Conservation (phyloP, 2,113 vertebrate genomes). For the Capreolus pygargus region DNA sequence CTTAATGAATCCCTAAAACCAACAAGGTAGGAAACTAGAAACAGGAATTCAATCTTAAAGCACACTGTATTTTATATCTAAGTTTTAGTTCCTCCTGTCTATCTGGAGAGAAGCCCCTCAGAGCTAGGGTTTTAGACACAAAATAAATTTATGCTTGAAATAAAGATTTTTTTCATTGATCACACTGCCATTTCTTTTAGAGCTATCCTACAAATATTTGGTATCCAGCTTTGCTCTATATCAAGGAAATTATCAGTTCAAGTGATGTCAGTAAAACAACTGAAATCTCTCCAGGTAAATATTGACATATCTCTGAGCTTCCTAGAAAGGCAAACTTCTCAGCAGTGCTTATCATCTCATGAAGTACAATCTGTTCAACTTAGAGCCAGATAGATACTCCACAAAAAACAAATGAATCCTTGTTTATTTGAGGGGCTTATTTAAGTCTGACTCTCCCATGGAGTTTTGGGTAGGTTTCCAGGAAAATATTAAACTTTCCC, state of each 20-base stretch:
- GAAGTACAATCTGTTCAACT: neutral
- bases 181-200: neutral
- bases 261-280: neutral
- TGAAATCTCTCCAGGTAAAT: conserved; percentile 14
- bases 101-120: neutral
- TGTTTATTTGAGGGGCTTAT: neutral
- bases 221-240: neutral
- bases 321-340: neutral
- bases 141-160: neutral
- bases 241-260: neutral
- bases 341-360: neutral
- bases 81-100: neutral
- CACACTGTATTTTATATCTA: neutral
- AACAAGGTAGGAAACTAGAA: neutral
- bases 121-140: neutral
- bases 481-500: conserved; percentile 16
- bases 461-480: neutral
- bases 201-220: neutral
- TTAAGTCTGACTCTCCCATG: neutral
- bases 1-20: neutral
- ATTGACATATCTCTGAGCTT: neutral
- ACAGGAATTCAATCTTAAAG: neutral
- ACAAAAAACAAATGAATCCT: neutral
- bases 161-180: neutral
- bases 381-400: neutral